Conservation (phyloP, 2,113 vertebrate genomes). For the Fulmarus glacialis region DNA sequence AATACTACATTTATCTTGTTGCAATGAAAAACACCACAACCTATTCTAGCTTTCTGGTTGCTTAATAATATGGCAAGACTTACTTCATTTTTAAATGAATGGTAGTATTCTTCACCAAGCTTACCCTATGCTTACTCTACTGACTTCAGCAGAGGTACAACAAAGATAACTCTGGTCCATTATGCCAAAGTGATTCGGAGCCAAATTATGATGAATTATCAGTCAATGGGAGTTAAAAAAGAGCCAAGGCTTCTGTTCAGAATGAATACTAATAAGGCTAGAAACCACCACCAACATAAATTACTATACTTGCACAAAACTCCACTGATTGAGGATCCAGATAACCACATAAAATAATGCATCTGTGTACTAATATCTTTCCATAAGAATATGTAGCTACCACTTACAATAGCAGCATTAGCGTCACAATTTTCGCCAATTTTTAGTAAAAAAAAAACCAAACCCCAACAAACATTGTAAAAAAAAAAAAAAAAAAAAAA, state of each 20-base stretch:
- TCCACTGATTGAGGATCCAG: background rate
- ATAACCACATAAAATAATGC: background rate
- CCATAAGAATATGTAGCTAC: background rate
- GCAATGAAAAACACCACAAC: background rate
- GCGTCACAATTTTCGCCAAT: background rate
- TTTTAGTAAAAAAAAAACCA: background rate
- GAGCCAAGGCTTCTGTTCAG: background rate
- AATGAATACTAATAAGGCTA: background rate
- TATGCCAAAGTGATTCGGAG: background rate
- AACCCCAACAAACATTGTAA: no score
- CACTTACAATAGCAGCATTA: background rate
- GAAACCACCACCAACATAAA: background rate
- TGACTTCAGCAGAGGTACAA: background rate
- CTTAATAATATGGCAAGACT: background rate
- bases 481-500: background rate
- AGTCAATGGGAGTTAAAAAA: background rate
- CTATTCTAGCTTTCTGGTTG: background rate
- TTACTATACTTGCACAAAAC: background rate
- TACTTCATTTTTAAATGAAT: background rate
- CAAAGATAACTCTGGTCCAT: background rate
- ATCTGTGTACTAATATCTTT: background rate
- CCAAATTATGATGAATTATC: slow-evolving; percentile 7
- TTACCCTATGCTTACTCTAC: background rate
- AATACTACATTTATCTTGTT: background rate
- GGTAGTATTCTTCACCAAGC: background rate